Conservation (phyloP, 1,140 invertebrate genomes). For the Drosophila funebris region DNA sequence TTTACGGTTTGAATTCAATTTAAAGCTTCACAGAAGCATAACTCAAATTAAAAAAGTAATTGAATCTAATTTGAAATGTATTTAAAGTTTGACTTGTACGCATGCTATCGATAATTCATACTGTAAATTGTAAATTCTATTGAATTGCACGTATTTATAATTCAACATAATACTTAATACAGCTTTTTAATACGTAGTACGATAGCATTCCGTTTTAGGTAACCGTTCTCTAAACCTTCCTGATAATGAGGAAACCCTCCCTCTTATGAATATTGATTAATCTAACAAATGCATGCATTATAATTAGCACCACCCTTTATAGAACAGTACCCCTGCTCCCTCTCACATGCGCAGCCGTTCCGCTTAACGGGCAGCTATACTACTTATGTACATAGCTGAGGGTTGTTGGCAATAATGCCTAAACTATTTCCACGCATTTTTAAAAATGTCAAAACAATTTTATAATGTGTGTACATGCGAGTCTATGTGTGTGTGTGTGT, state of each 20-base stretch:
- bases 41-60: no score
- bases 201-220: slow-evolving; percentile 6
- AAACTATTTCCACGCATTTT: slow-evolving; percentile 61
- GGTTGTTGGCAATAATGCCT: slow-evolving; percentile 47
- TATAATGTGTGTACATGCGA: no score
- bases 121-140: no score
- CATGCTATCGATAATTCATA: no score
- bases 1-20: no score
- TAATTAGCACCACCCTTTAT: slow-evolving; percentile 72
- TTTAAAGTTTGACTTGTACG: no score
- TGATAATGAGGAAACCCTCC: background rate
- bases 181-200: no score
- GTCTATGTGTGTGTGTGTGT: slow-evolving; percentile 28
- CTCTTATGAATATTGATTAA: slow-evolving; percentile 50
- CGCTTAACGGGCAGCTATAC: slow-evolving; percentile 47
- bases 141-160: no score
- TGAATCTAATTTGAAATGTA: no score
- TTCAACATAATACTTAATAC: no score
- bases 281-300: slow-evolving; percentile 68
- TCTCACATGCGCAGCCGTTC: slow-evolving; percentile 55
- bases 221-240: slow-evolving; percentile 20
- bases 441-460: slow-evolving; percentile 80
- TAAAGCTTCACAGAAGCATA: no score
- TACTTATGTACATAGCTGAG: slow-evolving; percentile 27
- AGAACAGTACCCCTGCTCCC: slow-evolving; percentile 1